These are phyloP conservation scores for Pongo abelii DNA, from an alignment of 2,113 vertebrate genomes.

Conservation along the genomic window DNA sequence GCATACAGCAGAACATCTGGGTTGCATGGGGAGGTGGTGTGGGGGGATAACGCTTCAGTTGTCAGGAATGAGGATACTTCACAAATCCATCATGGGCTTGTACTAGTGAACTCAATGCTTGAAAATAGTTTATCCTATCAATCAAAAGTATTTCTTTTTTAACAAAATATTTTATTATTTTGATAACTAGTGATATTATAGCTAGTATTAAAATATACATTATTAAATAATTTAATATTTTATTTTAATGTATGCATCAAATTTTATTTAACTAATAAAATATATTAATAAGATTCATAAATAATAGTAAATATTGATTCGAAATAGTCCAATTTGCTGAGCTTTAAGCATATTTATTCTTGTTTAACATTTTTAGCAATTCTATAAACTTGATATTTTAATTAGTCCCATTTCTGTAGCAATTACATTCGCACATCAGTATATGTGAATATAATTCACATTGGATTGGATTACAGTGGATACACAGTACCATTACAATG, in stretches of 20 bases:
- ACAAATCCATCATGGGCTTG: too few relatives aligned
- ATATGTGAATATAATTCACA: too few relatives aligned
- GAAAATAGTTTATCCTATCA: not conserved
- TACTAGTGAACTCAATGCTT: not conserved
- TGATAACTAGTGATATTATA: not conserved
- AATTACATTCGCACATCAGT: not conserved
- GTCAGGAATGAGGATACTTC: accelerated
- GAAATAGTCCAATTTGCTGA: not conserved
- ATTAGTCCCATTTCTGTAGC: not conserved
- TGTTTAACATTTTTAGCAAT: not conserved
- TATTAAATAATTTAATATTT: not conserved
- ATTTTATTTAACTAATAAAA: not conserved
- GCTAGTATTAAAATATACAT: not conserved
- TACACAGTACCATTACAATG: too few relatives aligned
- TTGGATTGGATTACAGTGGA: too few relatives aligned
- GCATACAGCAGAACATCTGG: accelerated
- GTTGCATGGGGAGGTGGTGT: accelerated
- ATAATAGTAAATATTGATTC: not conserved
- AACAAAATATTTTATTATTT: not conserved
- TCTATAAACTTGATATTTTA: not conserved
- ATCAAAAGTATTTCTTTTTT: not conserved
- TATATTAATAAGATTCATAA: not conserved
- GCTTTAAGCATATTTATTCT: not conserved
- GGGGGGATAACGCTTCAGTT: accelerated
- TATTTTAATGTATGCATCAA: not conserved